These are phyloP conservation scores for Chloroclysta siterata DNA, from an alignment of 2,888 invertebrate species.

Conservation along the genomic window DNA sequence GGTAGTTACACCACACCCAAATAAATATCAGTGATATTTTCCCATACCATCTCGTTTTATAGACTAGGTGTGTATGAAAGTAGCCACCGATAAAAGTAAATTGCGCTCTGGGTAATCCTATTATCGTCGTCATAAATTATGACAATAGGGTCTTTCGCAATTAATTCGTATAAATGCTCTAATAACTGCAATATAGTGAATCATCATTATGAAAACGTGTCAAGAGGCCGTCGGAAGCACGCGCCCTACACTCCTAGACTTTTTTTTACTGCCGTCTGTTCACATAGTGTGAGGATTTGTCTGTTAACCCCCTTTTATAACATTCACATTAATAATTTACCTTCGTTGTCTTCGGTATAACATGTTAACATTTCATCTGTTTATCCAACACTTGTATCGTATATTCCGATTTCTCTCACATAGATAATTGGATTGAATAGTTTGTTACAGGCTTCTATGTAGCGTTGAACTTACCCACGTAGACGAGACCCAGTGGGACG, in stretches of 20 bases:
- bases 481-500: constrained; percentile 44
- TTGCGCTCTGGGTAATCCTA: constrained; percentile 32
- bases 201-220: constrained; percentile 70
- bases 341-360: constrained; percentile 38
- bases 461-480: constrained; percentile 48
- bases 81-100: constrained; percentile 39
- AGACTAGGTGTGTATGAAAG: constrained; percentile 20
- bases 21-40: constrained; percentile 30
- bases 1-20: neutral
- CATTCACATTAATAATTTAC: constrained; percentile 49
- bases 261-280: constrained; percentile 40
- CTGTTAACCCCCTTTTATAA: constrained; percentile 52
- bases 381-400: constrained; percentile 19
- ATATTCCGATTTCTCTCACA: constrained; percentile 40
- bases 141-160: constrained; percentile 41
- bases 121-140: constrained; percentile 39
- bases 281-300: constrained; percentile 23
- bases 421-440: constrained; percentile 54
- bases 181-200: constrained; percentile 65
- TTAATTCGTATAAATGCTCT: constrained; percentile 56
- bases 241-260: constrained; percentile 43
- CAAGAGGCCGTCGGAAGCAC: constrained; percentile 62
- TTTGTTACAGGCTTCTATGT: constrained; percentile 45
- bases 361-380: constrained; percentile 34
- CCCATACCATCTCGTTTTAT: constrained; percentile 31